Base-by-base conservation (phyloP, 2,113 vertebrate species). In the Colossoma macropomum region DNA sequence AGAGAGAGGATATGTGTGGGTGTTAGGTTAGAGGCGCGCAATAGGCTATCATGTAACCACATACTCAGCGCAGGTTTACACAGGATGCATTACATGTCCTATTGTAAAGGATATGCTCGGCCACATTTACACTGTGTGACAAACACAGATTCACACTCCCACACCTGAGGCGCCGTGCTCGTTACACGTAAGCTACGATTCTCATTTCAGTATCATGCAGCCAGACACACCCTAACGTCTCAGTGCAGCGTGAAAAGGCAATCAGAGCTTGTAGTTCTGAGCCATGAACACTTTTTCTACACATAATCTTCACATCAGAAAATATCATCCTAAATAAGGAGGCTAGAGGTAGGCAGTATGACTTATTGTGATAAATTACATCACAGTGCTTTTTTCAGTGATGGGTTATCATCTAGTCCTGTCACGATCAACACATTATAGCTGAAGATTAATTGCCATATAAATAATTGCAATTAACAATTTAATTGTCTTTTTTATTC, bases 1-100 rank as follows among this genome's bases (percentile, higher is more conserved):
- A 78, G 65, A 48, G n/a, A 80, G 66, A 80, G 85, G 70, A 83
- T 86, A 78, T 86, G 80, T 86, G 85, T 86, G 54, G 80, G 80
- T 83, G 80, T 82, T 34, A 41, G 59, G 79, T 77, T 79, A 78
- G 59, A 81, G 75, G 30, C 56, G 38, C 27, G 80, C 25, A 41
- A 69, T 6, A 66, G 63, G 27, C 66, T 77, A 60, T 83, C 74
- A 77, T 72, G 65, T 82, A 73, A 74, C 66, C 23, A 59, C 32
- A 76, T 50, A 86, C 21, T 86, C 54, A 11, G 79, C 50, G 75
- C 38, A 74, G 62, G 75, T 86, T 74, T 70, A 79, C 75, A 82
- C 84, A 82, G 85, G 76, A 86, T 82, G 76, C 80, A 79, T 80
- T 72, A 62, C 54, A 50, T 62, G 59, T n/a, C 59, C 80, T 73